Base-by-base conservation (phyloP, 2,113 vertebrate species). In the Dasyornis broadbenti region DNA sequence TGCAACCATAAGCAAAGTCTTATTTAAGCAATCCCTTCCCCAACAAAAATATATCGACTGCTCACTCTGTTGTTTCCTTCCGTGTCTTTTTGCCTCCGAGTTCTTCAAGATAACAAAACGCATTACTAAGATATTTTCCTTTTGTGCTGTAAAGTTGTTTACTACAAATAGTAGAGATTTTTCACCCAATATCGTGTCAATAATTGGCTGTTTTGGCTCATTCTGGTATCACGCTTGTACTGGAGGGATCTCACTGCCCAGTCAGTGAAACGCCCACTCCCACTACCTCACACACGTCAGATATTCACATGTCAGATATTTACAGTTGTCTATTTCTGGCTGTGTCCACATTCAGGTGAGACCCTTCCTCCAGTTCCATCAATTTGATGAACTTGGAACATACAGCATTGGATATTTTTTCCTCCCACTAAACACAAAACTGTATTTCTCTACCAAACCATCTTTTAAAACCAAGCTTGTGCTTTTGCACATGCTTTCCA, bases 1-100 rank as follows among this genome's bases (percentile, higher is more conserved):
- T 83, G 80, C 71, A 90, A 87, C 49, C 10, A 3, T 57, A 95
- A 75, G 69, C 73, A 50, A 82, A 89, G 59, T 72, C 57, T 85
- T 91, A 65, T 57, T 79, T 78, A 92, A 94, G 85, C 90, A 93
- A 95, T 76, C 45, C 63, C 27, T 72, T 86, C 75, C 65, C 71
- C 42, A 73, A 69, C 45, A 90, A 82, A 93, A 82, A 80, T 35
- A 24, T 23, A 82, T 8, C 21, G 13, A 64, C 47, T 65, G 30
- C 15, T 33, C 59, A 57, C 47, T 45, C 75, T 80, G 30, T 73
- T 80, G 63, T 18, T 81, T 90, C 53, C 44, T 86, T 42, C 56
- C 6, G 0, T 9, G 28, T 65, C 52, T 82, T 88, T 82, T 61
- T 88, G 75, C 75, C 57, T 90, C 60, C 30, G 82, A 81, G 35